Conservation (phyloP, 2,113 vertebrate species). For the Tetraodon nigroviridis region DNA sequence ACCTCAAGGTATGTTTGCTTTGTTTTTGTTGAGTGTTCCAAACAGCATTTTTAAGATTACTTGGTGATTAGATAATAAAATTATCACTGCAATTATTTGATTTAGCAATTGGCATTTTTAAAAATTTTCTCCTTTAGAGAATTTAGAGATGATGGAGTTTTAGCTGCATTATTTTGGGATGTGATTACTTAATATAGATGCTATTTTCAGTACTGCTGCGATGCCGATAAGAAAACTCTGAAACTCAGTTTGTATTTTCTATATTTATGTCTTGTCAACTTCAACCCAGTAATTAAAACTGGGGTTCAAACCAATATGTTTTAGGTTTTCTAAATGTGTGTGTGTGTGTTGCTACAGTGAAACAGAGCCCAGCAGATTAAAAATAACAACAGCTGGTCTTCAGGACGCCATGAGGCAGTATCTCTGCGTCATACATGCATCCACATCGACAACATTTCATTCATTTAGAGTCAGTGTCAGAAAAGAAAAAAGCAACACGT, state of each 20-base stretch:
- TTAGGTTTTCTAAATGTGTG: conserved; percentile 4
- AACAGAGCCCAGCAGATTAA: conserved; percentile 72
- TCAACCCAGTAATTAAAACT: neutral
- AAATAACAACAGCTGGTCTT: conserved; percentile 79
- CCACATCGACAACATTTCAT: conserved; percentile 28
- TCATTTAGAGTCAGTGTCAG: neutral
- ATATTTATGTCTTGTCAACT: conserved; percentile 47
- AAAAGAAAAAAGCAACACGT: neutral
- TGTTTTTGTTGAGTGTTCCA: neutral
- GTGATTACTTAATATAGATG: no score
- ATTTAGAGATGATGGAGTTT: no score
- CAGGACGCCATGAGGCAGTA: conserved; percentile 64
- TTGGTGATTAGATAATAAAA: neutral
- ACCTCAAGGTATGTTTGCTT: conserved; percentile 51
- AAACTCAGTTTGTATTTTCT: conserved; percentile 17
- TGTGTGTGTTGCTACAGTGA: conserved; percentile 47
- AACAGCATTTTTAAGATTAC: neutral
- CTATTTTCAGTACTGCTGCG: no score
- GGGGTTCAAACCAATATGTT: conserved; percentile 7
- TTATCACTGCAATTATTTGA: neutral
- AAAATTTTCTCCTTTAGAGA: no score
- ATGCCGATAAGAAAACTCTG: neutral
- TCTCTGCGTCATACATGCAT: conserved; percentile 35
- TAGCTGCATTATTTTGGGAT: no score
- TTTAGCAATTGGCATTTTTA: neutral